Percentiles rank a stretch among this genome's conserved stretches.
phyloP scores from a whole-genome alignment of 2,888 invertebrate species.

The Luffia ferchaultella region DNA sequence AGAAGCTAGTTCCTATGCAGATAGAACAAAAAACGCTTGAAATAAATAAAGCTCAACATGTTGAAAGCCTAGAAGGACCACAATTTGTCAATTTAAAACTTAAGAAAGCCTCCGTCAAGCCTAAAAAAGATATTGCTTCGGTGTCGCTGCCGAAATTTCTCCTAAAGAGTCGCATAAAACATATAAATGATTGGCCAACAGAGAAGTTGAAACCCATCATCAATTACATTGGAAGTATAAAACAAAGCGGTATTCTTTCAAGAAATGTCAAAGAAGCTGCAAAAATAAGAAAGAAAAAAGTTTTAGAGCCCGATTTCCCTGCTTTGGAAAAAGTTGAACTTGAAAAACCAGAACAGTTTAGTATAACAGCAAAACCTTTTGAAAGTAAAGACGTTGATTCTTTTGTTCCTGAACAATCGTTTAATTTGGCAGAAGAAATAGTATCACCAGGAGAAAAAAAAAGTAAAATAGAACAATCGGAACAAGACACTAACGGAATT shows the following conservation, averaged over 20 bases:
- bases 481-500: too few species aligned
- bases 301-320: conserved; percentile 54
- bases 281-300: conserved; percentile 65
- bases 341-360: conserved; percentile 50
- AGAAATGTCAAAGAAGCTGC: conserved; percentile 74
- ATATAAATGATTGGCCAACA: conserved; percentile 69
- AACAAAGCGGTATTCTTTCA: conserved; percentile 72
- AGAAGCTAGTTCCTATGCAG: conserved; percentile 52
- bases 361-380: conserved; percentile 16
- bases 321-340: conserved; percentile 57
- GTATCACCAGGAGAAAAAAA: conserved; percentile 7
- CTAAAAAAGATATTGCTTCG: conserved; percentile 45
- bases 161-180: conserved; percentile 75
- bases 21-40: conserved; percentile 69
- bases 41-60: conserved; percentile 68
- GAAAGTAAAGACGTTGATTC: conserved; percentile 13
- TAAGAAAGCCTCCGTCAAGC: conserved; percentile 62
- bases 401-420: conserved; percentile 22
- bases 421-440: conserved; percentile 24
- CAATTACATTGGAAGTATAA: conserved; percentile 59
- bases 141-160: conserved; percentile 70
- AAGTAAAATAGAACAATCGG: too few species aligned
- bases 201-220: conserved; percentile 57
- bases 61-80: conserved; percentile 63
- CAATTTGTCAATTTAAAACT: conserved; percentile 74